phyloP scores from a whole-genome alignment of 2,888 invertebrate genomes.

The Onthophagus sagittarius region DNA sequence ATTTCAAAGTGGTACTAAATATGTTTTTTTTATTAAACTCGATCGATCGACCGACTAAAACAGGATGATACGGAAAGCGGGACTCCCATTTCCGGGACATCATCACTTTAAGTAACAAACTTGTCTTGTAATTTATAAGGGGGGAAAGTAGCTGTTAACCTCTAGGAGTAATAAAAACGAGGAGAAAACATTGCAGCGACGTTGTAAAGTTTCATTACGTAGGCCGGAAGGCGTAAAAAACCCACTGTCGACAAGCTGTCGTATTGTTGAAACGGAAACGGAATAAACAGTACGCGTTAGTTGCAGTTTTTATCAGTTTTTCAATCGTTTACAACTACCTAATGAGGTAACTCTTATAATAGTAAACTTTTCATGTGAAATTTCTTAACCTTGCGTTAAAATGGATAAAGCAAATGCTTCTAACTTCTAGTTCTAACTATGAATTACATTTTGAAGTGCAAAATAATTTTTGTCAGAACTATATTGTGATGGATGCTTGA shows the following conservation, averaged over 20 bases:
- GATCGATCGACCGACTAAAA: neutral
- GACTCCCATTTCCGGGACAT: neutral
- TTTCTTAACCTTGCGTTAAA: too few relatives aligned
- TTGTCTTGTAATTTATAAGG: neutral
- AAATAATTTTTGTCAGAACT: too few relatives aligned
- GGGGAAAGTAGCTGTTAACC: neutral
- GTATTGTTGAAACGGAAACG: neutral
- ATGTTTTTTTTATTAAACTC: neutral
- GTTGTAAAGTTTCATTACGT: neutral
- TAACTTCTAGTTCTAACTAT: too few relatives aligned
- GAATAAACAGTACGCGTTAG: neutral
- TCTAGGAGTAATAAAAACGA: neutral
- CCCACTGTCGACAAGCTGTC: neutral
- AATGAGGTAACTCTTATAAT: neutral
- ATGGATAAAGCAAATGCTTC: too few relatives aligned
- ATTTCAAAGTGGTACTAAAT: conserved; percentile 7
- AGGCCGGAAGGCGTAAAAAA: neutral
- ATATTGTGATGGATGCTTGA: too few relatives aligned
- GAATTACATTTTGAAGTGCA: too few relatives aligned
- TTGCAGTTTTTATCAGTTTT: neutral
- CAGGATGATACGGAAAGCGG: neutral
- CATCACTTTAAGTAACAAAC: neutral
- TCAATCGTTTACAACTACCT: neutral
- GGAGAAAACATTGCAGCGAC: neutral
- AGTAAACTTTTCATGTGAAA: too few relatives aligned